Evolutionary conservation across 2,888 invertebrate genomes (phyloP).

Genomic region (Anoncus sp.): DNA sequence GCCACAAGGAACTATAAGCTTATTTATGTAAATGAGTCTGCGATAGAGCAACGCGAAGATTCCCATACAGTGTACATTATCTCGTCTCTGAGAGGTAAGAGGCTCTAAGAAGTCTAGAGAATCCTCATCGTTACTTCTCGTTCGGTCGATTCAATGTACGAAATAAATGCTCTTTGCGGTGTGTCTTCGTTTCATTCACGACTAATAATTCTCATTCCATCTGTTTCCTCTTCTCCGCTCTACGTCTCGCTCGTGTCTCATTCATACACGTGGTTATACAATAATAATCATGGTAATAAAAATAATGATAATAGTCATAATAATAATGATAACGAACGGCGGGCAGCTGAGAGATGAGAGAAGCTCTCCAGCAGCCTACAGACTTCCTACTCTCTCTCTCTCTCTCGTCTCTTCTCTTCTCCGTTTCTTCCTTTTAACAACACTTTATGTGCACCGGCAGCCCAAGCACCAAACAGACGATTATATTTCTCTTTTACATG

Average conservation of each 20-base stretch:
- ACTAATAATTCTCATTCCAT: constrained; percentile 63
- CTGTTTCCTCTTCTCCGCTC: constrained; percentile 23
- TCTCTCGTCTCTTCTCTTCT: constrained; percentile 27
- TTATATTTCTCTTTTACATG: constrained; percentile 51
- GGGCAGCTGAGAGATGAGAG: constrained; percentile 52
- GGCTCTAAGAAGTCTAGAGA: not conserved
- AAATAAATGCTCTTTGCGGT: constrained; percentile 39
- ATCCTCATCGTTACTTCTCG: constrained; percentile 33
- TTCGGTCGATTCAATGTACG: constrained; percentile 51
- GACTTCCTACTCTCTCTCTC: constrained; percentile 14
- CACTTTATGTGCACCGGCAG: constrained; percentile 61
- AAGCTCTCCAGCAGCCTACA: constrained; percentile 31
- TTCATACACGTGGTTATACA: constrained; percentile 46
- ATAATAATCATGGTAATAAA: constrained; percentile 48
- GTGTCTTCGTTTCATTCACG: constrained; percentile 69
- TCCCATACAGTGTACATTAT: not conserved
- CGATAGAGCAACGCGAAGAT: not conserved
- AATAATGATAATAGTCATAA: constrained; percentile 36
- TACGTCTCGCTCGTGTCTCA: constrained; percentile 40
- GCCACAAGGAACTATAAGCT: not conserved
- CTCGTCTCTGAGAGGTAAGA: not conserved
- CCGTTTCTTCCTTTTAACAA: constrained; percentile 51
- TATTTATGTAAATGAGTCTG: constrained; percentile 34
- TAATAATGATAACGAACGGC: constrained; percentile 33
- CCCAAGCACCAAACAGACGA: constrained; percentile 55